Percentiles rank a stretch among this genome's conserved stretches.
These are phyloP conservation scores for Anguilla pacifica DNA, from an alignment of 2,797 vertebrate species.

Conservation along the genomic window DNA sequence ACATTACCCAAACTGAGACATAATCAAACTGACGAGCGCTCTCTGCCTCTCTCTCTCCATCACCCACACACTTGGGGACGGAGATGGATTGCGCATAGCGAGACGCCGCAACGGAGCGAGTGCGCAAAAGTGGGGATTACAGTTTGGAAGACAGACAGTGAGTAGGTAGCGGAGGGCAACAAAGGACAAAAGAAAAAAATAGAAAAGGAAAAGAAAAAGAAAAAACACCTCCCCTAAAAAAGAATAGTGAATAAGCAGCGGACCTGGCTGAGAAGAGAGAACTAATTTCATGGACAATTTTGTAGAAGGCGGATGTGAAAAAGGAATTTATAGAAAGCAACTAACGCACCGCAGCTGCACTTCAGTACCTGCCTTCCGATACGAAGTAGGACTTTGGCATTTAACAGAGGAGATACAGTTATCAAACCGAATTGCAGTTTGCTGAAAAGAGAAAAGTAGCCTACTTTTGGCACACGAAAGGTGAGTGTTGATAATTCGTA, in stretches of 20 bases:
- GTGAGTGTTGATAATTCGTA: slow-evolving; percentile 12
- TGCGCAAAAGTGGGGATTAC: slow-evolving; percentile 59
- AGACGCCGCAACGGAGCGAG: slow-evolving; percentile 47
- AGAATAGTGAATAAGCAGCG: background rate
- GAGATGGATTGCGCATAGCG: slow-evolving; percentile 64
- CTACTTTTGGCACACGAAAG: background rate
- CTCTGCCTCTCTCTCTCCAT: slow-evolving; percentile 37
- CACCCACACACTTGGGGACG: slow-evolving; percentile 46
- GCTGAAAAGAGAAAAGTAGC: background rate
- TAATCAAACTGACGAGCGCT: slow-evolving; percentile 46
- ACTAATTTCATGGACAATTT: background rate
- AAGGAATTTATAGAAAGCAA: background rate
- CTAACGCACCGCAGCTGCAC: background rate
- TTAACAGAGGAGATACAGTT: slow-evolving; percentile 21
- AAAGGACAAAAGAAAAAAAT: slow-evolving; percentile 57
- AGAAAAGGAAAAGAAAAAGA: slow-evolving; percentile 22
- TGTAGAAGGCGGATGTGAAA: background rate
- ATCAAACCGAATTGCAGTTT: background rate
- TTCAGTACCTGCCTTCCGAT: background rate
- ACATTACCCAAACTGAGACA: slow-evolving; percentile 38
- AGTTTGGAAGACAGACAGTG: slow-evolving; percentile 39
- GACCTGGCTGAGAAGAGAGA: background rate
- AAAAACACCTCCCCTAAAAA: background rate
- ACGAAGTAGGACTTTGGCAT: background rate
- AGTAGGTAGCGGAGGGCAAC: slow-evolving; percentile 59